phyloP scores from a whole-genome alignment of 2,113 vertebrate species.

The Hypomesus transpacificus region DNA sequence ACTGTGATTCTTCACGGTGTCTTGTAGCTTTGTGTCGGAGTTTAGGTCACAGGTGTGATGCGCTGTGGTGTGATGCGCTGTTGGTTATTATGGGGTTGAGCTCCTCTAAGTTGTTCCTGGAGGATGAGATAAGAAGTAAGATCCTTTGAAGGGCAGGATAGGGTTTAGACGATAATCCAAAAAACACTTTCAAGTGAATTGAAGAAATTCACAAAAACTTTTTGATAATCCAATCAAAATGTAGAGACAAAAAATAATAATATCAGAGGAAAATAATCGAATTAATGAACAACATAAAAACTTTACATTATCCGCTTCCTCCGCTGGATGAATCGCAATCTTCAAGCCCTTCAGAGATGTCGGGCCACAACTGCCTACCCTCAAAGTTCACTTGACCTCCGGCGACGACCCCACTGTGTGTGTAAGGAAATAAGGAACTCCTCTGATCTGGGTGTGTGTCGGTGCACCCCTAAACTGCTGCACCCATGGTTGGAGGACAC shows the following conservation, averaged over 20 bases:
- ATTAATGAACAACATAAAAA: neutral
- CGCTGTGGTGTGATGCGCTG: conserved; percentile 29
- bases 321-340: neutral
- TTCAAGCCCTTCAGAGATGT: conserved; percentile 10
- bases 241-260: neutral
- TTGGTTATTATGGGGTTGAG: conserved; percentile 57
- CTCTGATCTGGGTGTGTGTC: conserved; percentile 27
- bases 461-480: conserved; percentile 62
- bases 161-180: conserved; percentile 52
- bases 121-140: conserved; percentile 58
- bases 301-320: conserved; percentile 42
- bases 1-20: too few species aligned
- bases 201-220: conserved; percentile 12
- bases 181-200: conserved; percentile 31
- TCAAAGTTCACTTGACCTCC: conserved; percentile 11
- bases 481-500: conserved; percentile 66
- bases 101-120: conserved; percentile 67
- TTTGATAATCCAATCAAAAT: neutral
- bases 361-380: neutral
- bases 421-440: conserved; percentile 34
- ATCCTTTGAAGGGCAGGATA: conserved; percentile 54
- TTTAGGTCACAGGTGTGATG: conserved; percentile 15
- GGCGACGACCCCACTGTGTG: conserved; percentile 23
- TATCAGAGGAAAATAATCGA: neutral
- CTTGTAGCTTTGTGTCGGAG: neutral